Evolutionary conservation across 1,140 invertebrate species (phyloP).

Genomic region (Neodiprion virginianus): DNA sequence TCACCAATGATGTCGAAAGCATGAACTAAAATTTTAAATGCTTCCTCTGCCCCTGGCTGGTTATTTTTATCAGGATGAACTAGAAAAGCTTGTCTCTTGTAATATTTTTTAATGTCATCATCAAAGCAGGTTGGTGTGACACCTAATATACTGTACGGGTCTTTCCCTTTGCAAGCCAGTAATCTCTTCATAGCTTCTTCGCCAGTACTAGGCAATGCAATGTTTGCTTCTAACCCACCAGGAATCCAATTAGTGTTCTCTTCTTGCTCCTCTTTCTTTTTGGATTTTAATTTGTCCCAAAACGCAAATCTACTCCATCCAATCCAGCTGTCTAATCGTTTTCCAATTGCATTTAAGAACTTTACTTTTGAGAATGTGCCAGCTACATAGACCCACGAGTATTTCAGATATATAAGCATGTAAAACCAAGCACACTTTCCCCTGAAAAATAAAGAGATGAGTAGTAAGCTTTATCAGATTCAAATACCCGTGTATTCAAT

Average conservation of each 20-base stretch:
- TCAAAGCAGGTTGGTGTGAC: conserved; percentile 86
- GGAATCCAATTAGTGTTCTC: conserved; percentile 56
- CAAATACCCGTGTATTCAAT: not conserved
- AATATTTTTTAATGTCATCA: conserved; percentile 94
- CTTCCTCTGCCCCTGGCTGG: conserved; percentile 92
- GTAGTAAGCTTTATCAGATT: not conserved
- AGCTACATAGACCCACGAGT: conserved; percentile 50
- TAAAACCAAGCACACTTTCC: conserved; percentile 56
- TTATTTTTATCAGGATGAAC: conserved; percentile 97
- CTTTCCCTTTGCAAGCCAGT: conserved; percentile 91
- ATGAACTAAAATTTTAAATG: conserved; percentile 93
- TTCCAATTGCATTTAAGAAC: conserved; percentile 59
- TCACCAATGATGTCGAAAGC: conserved; percentile 95
- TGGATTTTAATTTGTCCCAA: conserved; percentile 67
- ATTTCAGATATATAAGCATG: conserved; percentile 54
- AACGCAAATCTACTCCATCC: conserved; percentile 67
- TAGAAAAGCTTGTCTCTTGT: conserved; percentile 89
- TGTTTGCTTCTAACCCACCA: conserved; percentile 77
- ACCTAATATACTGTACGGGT: conserved; percentile 92
- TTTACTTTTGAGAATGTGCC: conserved; percentile 53
- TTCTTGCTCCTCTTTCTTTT: conserved; percentile 58
- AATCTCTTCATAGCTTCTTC: conserved; percentile 94
- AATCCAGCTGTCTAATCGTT: conserved; percentile 66
- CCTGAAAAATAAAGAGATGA: conserved; percentile 39
- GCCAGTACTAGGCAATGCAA: conserved; percentile 84